Evolutionary conservation across 2,113 vertebrate species (phyloP), one percentile per base, ranked within the genome.

Genomic region (Siphamia tubifer): DNA sequence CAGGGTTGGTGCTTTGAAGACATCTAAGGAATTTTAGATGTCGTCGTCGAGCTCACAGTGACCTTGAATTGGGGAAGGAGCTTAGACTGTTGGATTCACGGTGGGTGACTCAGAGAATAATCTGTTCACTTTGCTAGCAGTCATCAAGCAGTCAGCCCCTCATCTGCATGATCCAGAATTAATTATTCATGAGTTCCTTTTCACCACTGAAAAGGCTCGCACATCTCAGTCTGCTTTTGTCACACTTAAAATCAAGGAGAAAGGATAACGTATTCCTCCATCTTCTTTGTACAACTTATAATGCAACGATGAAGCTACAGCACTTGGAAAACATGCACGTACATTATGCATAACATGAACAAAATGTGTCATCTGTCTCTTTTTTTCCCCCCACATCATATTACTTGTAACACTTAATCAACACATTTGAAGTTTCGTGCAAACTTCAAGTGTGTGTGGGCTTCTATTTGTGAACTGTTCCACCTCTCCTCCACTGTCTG

Each of bases 161-260:
- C 70, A 85, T 87, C 72, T 78, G 75, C 67, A 77, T 82, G 71
- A 83, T 62, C 71, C 74, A 44, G 34, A 84, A 77, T 88, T 71
- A 53, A 82, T 86, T 76, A 87, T 91, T 82, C 81, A 74, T 68
- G 13, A 68, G 58, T 61, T 35, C 53, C 68, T 76, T 75, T 83
- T 83, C 51, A 20, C 43, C 69, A 56, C 53, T 25, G n/a, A 24
- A 68, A 63, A 64, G 24, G 48, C 48, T 24, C n/a, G 24, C 74
- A 60, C 56, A 32, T 68, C 51, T 58, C 45, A 21, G 27, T 48
- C 17, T 11, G 15, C 62, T 68, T 63, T 52, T 66, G 54, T 73
- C 73, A 68, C 30, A 54, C 27, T 68, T 53, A 28, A 49, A 60
- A 62, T 31, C 1, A 4, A 32, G 1, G 0, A 62, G 64, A 32